These are phyloP conservation scores for Drosophila willistoni DNA, from an alignment of 1,140 invertebrate species.

Conservation along the genomic window DNA sequence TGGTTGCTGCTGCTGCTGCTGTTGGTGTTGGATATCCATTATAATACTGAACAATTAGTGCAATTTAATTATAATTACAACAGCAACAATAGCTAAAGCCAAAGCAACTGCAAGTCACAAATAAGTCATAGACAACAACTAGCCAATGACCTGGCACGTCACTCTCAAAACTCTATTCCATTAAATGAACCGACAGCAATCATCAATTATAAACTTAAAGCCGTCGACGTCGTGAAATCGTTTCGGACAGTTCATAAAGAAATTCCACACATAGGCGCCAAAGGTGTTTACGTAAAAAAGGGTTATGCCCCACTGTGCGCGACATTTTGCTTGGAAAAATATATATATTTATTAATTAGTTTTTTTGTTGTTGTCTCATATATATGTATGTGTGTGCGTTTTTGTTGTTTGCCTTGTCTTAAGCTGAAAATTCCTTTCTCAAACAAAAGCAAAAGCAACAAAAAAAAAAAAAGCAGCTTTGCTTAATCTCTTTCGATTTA, in stretches of 20 bases:
- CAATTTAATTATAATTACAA: constrained; percentile 78
- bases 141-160: constrained; percentile 70
- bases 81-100: constrained; percentile 26
- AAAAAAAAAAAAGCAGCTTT: constrained; percentile 25
- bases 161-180: constrained; percentile 50
- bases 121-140: constrained; percentile 35
- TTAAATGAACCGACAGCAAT: constrained; percentile 34
- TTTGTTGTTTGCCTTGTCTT: constrained; percentile 43
- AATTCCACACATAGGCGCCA: constrained; percentile 47
- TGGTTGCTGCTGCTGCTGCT: constrained; percentile 9
- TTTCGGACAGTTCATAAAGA: constrained; percentile 25
- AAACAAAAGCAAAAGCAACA: background rate
- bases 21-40: constrained; percentile 62
- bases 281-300: constrained; percentile 34
- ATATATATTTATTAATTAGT: constrained; percentile 67
- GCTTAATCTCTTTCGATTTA: constrained; percentile 64
- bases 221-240: constrained; percentile 14
- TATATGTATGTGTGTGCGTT: constrained; percentile 29
- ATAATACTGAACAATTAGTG: constrained; percentile 76
- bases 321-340: constrained; percentile 51
- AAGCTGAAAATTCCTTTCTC: constrained; percentile 54
- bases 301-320: constrained; percentile 56
- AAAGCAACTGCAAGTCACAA: constrained; percentile 64
- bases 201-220: constrained; percentile 49
- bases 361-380: constrained; percentile 34